Percentiles rank a stretch among this genome's conserved stretches.
Evolutionary conservation across 2,797 vertebrate genomes (phyloP).

Genomic region (Acipenser transmontanus): DNA sequence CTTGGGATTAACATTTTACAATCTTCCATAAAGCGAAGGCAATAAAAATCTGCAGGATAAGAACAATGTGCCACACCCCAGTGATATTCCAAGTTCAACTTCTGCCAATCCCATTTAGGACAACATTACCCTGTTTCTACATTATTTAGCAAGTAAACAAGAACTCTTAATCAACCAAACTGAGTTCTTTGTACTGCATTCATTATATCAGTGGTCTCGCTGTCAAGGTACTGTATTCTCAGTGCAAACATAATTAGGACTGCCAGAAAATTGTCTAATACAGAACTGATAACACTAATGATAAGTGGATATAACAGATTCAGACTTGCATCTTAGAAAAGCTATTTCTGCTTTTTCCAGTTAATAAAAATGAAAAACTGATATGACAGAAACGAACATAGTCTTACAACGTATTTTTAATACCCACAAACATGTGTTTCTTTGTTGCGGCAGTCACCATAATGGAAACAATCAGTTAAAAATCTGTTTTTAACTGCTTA

Average conservation of each 20-base stretch:
- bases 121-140: background rate
- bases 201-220: background rate
- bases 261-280: slow-evolving; percentile 13
- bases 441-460: slow-evolving; percentile 19
- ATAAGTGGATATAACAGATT: slow-evolving; percentile 25
- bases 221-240: background rate
- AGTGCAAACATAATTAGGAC: slow-evolving; percentile 13
- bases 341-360: slow-evolving; percentile 14
- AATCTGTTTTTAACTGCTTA: slow-evolving; percentile 6
- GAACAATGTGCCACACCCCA: background rate
- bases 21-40: background rate
- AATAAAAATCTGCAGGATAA: background rate
- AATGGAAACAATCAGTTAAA: slow-evolving; percentile 4
- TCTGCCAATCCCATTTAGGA: background rate
- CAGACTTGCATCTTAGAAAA: slow-evolving; percentile 23
- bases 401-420: slow-evolving; percentile 36
- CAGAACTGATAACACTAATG: slow-evolving; percentile 28
- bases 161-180: background rate
- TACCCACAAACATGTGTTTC: slow-evolving; percentile 4
- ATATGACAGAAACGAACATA: slow-evolving; percentile 27
- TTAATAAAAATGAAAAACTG: slow-evolving; percentile 25
- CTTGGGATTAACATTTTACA: background rate
- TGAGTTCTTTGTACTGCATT: background rate
- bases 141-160: background rate
- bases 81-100: background rate